Conservation (phyloP, 2,113 vertebrate genomes). For the Carassius gibelio region DNA sequence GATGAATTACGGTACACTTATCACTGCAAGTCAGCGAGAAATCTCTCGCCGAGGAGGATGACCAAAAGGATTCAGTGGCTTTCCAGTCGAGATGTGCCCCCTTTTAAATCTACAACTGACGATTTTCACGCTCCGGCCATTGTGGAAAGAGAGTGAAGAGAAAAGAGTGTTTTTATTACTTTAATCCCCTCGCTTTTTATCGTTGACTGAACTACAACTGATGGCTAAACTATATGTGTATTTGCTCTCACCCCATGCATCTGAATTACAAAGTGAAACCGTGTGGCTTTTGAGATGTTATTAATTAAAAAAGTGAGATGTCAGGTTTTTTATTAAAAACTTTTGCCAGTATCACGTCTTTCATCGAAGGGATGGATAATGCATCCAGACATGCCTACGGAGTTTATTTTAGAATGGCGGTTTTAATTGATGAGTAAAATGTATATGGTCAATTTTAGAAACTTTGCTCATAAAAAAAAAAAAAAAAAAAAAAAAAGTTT, state of each 20-base stretch:
- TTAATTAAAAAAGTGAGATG: not conserved
- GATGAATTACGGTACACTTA: constrained; percentile 37
- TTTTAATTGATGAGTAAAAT: no score
- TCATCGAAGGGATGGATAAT: not conserved
- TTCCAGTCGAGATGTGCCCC: constrained; percentile 41
- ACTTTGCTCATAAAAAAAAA: no score
- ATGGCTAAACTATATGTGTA: constrained; percentile 18
- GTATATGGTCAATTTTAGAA: no score
- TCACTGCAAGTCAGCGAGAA: constrained; percentile 38
- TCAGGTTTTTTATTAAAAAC: not conserved
- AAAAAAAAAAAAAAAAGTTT: no score
- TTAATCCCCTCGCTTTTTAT: constrained; percentile 48
- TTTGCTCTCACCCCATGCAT: constrained; percentile 32
- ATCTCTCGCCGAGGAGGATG: constrained; percentile 59
- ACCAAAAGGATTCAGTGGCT: constrained; percentile 34
- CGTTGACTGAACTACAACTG: constrained; percentile 43
- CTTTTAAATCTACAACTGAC: constrained; percentile 53
- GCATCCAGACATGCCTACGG: not conserved
- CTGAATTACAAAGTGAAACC: not conserved
- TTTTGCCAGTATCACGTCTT: no score
- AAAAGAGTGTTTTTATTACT: constrained; percentile 53
- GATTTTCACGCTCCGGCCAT: constrained; percentile 62
- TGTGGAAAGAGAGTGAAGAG: constrained; percentile 50
- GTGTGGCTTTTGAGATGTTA: not conserved
- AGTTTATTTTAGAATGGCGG: no score